Evolutionary conservation across 1,140 invertebrate genomes (phyloP).

Genomic region (Pogonognathellus flavescens): DNA sequence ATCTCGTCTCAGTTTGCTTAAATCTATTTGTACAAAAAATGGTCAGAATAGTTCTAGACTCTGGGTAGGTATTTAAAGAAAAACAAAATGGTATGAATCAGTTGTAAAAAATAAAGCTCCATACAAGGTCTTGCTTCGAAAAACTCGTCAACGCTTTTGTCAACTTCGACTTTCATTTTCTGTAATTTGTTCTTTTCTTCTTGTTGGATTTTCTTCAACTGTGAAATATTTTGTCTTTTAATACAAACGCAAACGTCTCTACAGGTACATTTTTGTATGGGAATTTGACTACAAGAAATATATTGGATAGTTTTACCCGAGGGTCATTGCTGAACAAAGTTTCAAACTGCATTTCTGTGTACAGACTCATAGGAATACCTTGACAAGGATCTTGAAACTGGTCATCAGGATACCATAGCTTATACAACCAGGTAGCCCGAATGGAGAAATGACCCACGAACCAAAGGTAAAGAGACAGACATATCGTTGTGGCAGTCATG

Average conservation of each 20-base stretch:
- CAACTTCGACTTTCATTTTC: not conserved
- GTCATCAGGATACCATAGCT: not conserved
- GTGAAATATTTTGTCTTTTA: not conserved
- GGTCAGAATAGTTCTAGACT: too few species aligned
- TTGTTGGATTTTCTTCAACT: conserved; percentile 13
- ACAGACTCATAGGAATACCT: conserved; percentile 18
- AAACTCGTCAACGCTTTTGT: conserved; percentile 26
- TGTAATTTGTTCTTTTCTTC: conserved; percentile 14
- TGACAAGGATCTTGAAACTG: conserved; percentile 10
- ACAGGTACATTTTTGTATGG: too few species aligned
- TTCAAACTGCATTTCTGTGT: conserved; percentile 20
- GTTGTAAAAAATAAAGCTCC: not conserved
- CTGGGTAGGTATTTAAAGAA: not conserved
- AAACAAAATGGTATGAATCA: not conserved
- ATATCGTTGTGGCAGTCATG: not conserved
- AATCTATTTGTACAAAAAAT: not conserved
- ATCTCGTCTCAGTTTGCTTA: not conserved
- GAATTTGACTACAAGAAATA: too few species aligned
- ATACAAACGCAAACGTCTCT: too few species aligned
- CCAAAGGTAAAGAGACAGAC: conserved; percentile 11
- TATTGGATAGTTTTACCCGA: not conserved
- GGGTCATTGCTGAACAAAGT: conserved; percentile 12
- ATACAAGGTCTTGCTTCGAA: conserved; percentile 7
- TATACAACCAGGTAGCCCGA: not conserved
- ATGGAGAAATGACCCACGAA: conserved; percentile 20